Percentiles rank a stretch among this genome's conserved stretches.
phyloP scores from a whole-genome alignment of 2,113 vertebrate species.

The Hydrolagus affinis region DNA sequence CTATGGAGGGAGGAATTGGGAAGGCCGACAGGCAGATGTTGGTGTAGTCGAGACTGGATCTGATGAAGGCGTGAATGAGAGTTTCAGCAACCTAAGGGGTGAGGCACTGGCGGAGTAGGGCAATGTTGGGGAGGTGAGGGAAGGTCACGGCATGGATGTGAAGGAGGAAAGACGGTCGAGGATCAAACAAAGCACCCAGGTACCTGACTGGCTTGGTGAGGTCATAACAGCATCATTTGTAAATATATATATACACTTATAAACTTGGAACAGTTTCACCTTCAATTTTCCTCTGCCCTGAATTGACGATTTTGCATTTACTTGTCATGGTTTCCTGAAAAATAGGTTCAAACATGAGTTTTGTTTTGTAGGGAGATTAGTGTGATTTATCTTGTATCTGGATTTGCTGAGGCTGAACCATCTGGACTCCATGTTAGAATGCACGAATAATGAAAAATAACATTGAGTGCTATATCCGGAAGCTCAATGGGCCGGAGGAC shows the following conservation, averaged over 20 bases:
- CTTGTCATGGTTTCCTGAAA: slow-evolving; percentile 26
- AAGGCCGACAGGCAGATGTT: no score
- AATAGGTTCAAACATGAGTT: slow-evolving; percentile 8
- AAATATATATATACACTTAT: background rate
- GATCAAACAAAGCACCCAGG: background rate
- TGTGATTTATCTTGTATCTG: slow-evolving; percentile 31
- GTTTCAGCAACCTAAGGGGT: no score
- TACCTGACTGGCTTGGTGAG: no score
- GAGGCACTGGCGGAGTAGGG: background rate
- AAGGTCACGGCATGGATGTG: no score
- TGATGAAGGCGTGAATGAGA: no score
- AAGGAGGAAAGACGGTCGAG: no score
- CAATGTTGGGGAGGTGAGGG: no score
- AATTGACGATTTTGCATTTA: background rate
- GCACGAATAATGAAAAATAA: background rate
- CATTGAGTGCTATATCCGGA: background rate
- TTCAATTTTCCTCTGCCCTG: slow-evolving; percentile 7
- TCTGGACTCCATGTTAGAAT: slow-evolving; percentile 18
- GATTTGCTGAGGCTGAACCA: slow-evolving; percentile 27
- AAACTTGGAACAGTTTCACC: background rate
- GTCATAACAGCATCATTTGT: background rate
- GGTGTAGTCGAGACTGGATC: no score
- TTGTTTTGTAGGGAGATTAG: background rate
- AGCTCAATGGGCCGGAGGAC: slow-evolving; percentile 22
- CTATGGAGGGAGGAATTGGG: no score